Evolutionary conservation across 1,140 invertebrate species (phyloP), one percentile per base, ranked within the genome.

Genomic region (Zaprionus africanus): DNA sequence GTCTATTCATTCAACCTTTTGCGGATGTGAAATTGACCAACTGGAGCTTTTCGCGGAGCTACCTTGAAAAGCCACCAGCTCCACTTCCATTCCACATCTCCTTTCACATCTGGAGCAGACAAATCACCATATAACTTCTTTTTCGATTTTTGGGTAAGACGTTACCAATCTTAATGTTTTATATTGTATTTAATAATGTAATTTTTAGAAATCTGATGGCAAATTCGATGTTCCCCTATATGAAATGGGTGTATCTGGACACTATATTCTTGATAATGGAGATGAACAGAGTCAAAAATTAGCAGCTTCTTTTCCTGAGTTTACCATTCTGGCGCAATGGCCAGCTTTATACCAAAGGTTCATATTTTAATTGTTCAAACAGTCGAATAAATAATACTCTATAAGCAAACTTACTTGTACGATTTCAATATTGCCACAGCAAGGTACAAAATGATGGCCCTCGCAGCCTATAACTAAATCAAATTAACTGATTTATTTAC

Each of bases 1-100:
- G 94, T n/a, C 92, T 96, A 5, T 95, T 96, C 78, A 83, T 97
- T 15, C 95, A 95, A n/a, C 95, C 96, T 0, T 91, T 94, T 38
- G 82, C 93, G 26, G 94, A 93, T 61, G 93, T 95, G 7, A 86
- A 92, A 49, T 87, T 97, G 17, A 82, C 92, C n/a, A 91, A 92
- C 31, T 96, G 96, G 95, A 95, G 94, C 53, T 93, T 97, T 26
- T 85, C 94, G 1, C 4, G 90, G 94, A 53, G 93, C 92, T 17
- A 91, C 93, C 77, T 95, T 90, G 73, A 84, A 74, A 49, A 81
- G 2, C 64, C 79, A 0, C 67, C 95, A 94, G 73, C 93, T n/a
- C 41, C 41, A 91, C 3, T 93, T 94, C 82, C 95, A 1, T 96
- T 96, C 82, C 96, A 96, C 78, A 93, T 96, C 51, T 96, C 95